Percentiles rank a stretch among this genome's conserved stretches.
Evolutionary conservation across 2,797 vertebrate species (phyloP).

Genomic region (Leptodactylus fallax): DNA sequence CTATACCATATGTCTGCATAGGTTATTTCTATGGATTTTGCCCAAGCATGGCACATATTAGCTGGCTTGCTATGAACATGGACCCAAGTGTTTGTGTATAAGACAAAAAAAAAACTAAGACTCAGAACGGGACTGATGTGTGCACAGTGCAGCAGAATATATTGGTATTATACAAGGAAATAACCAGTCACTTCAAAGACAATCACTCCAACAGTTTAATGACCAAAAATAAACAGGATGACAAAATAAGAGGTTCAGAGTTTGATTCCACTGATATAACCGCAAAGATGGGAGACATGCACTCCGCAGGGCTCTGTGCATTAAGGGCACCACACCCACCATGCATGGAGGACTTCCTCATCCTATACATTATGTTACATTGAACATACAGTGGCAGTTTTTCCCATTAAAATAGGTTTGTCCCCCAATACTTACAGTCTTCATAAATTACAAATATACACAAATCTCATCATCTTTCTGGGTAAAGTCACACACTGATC

Average conservation of each 20-base stretch:
- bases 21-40: too few relatives aligned
- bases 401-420: slow-evolving; percentile 20
- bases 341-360: slow-evolving; percentile 4
- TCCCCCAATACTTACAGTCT: slow-evolving; percentile 24
- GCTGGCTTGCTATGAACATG: too few relatives aligned
- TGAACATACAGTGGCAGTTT: slow-evolving; percentile 2
- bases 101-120: neutral
- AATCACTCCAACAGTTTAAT: neutral
- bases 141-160: neutral
- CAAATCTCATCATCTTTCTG: slow-evolving; percentile 21
- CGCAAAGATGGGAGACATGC: neutral
- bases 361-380: slow-evolving; percentile 33
- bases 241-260: slow-evolving; percentile 6
- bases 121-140: neutral
- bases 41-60: too few relatives aligned
- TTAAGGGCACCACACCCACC: neutral
- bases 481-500: neutral
- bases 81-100: too few relatives aligned
- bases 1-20: too few relatives aligned
- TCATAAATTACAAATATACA: slow-evolving; percentile 62
- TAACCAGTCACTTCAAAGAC: neutral
- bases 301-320: slow-evolving; percentile 13
- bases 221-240: slow-evolving; percentile 24
- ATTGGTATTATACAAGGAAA: neutral
- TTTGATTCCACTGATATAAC: neutral